Base-by-base conservation (phyloP, 2,888 invertebrate species). In the Cantharis nigra region DNA sequence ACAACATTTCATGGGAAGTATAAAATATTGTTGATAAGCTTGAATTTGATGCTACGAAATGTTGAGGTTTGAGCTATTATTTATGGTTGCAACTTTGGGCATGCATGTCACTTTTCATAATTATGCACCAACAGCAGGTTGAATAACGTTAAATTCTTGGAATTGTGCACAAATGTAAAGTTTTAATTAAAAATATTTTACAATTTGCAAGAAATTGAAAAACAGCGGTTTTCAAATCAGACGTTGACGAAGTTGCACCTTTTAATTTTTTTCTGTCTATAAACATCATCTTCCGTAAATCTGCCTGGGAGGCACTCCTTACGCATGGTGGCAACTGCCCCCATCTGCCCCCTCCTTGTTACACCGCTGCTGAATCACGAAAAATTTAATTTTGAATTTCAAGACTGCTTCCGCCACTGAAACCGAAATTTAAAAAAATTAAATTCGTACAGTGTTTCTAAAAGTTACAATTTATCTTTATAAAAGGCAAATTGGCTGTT, bases 31-130 rank as follows among this genome's bases (percentile, higher is more conserved):
- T 75, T 67, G 78, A 76, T 71, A n/a, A n/a, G 9, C 75, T 73
- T 73, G 63, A 78, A 78, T 76, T 76, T 73, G 75, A 78, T 73
- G 73, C 78, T 73, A 63, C 73, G 71, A 78, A 78, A 76, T 73
- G 76, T 69, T 63, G 33, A 63, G 63, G 62, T 63, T 49, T 26
- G 71, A 33, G 18, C n/a, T 49, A 49, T 49, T 49, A 49, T 49
- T 49, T 74, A 65, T 69, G 70, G 67, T 77, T 77, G 74, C 77
- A 77, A 77, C 74, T 74, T 77, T 77, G 26, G 77, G 71, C 49
- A 33, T 76, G 49, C 20, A 72, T 62, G 72, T 69, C 65, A 20
- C 30, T 71, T 71, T 71, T 49, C 20, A 23, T 75, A 11, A 75
- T 74, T 74, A 63, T 63, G 74, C 74, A 70, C 28, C 23, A 49